phyloP scores from a whole-genome alignment of 1,140 invertebrate genomes.

The Drosophila erecta region DNA sequence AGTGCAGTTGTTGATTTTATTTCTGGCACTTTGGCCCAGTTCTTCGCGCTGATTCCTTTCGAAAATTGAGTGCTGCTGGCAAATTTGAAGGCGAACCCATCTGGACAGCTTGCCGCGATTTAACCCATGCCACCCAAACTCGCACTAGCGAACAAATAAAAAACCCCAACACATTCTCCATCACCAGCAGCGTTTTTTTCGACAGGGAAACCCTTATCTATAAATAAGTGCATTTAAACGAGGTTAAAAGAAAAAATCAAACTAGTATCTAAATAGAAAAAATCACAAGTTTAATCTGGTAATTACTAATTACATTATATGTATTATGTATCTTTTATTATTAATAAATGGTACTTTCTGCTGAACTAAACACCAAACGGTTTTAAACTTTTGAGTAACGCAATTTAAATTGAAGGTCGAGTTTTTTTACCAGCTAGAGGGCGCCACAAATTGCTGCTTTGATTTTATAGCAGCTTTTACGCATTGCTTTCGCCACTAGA shows the following conservation, averaged over 20 bases:
- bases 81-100: slow-evolving; percentile 19
- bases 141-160: not conserved
- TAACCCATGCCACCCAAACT: slow-evolving; percentile 6
- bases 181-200: slow-evolving; percentile 26
- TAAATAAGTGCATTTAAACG: slow-evolving; percentile 40
- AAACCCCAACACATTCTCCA: not conserved
- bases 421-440: not conserved
- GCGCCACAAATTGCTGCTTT: not conserved
- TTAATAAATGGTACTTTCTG: not conserved
- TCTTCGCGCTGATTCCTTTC: slow-evolving; percentile 25
- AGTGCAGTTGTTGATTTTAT: slow-evolving; percentile 16
- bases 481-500: not conserved
- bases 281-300: no score
- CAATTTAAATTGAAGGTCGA: not conserved
- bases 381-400: no score
- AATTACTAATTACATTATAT: no score
- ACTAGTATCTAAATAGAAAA: no score
- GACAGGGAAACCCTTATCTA: slow-evolving; percentile 51
- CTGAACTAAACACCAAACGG: not conserved
- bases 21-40: slow-evolving; percentile 15
- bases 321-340: no score
- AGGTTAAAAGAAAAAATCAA: not conserved
- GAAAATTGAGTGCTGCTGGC: slow-evolving; percentile 33
- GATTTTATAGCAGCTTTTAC: slow-evolving; percentile 49
- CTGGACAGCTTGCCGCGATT: slow-evolving; percentile 30